phyloP scores from a whole-genome alignment of 2,888 invertebrate genomes.

The Glyphotaelius pellucidus region DNA sequence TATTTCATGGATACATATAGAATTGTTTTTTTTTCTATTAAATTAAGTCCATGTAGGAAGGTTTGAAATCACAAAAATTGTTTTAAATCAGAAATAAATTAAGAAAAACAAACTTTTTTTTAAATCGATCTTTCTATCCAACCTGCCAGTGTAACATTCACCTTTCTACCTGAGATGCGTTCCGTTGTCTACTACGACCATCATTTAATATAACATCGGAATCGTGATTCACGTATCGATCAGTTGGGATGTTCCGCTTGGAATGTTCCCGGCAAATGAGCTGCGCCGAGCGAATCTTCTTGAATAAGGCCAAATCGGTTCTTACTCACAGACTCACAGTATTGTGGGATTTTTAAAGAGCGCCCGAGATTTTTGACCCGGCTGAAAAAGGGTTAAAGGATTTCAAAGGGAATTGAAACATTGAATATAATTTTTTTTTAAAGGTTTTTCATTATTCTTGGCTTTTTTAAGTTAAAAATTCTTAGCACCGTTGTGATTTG shows the following conservation, averaged over 20 bases:
- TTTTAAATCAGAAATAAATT: too few relatives aligned
- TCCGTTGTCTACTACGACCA: conserved; percentile 51
- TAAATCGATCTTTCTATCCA: neutral
- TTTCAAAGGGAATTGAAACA: neutral
- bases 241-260: conserved; percentile 57
- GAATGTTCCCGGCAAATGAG: conserved; percentile 49
- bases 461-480: too few relatives aligned
- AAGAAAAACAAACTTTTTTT: too few relatives aligned
- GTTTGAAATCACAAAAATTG: too few relatives aligned
- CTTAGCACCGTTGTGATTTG: too few relatives aligned
- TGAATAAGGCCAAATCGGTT: conserved; percentile 10
- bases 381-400: neutral
- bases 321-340: neutral
- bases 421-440: neutral
- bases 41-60: too few relatives aligned
- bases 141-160: conserved; percentile 39
- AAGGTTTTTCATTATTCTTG: too few relatives aligned
- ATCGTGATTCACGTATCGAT: conserved; percentile 63
- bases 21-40: too few relatives aligned
- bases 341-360: neutral
- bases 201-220: conserved; percentile 62
- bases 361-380: neutral
- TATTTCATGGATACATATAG: too few relatives aligned
- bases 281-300: conserved; percentile 12
- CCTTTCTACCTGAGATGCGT: conserved; percentile 61